These are phyloP conservation scores for Drosophila basisetae DNA, from an alignment of 2,888 invertebrate genomes.

Conservation along the genomic window DNA sequence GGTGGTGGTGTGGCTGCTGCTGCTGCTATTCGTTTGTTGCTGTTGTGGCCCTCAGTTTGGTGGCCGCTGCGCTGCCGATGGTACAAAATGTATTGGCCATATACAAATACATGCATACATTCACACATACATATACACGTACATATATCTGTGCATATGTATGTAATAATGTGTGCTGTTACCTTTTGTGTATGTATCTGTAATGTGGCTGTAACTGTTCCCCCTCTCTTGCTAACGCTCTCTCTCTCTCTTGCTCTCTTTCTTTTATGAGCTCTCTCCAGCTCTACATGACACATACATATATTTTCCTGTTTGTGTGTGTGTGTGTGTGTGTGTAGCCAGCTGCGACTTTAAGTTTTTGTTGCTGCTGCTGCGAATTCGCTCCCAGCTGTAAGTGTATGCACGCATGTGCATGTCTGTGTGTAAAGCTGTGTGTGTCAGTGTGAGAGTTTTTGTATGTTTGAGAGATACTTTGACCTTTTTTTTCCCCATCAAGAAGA, in stretches of 20 bases:
- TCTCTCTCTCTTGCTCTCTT: constrained; percentile 21
- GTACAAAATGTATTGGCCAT: constrained; percentile 72
- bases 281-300: constrained; percentile 12
- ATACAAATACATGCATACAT: constrained; percentile 8
- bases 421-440: constrained; percentile 18
- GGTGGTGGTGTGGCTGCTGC: constrained; percentile 37
- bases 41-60: constrained; percentile 74
- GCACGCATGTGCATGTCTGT: constrained; percentile 12
- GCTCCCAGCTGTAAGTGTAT: constrained; percentile 47
- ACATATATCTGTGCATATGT: constrained; percentile 24
- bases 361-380: constrained; percentile 59
- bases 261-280: constrained; percentile 47
- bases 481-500: constrained; percentile 71
- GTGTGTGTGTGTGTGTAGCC: constrained; percentile 47
- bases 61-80: constrained; percentile 61
- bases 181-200: constrained; percentile 62
- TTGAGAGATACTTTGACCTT: constrained; percentile 76
- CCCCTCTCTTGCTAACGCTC: constrained; percentile 39
- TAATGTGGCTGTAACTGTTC: constrained; percentile 57
- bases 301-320: constrained; percentile 22
- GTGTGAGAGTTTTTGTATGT: constrained; percentile 48
- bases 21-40: constrained; percentile 38
- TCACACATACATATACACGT: not conserved
- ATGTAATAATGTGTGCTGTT: constrained; percentile 22
- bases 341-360: constrained; percentile 75